Evolutionary conservation across 2,113 vertebrate genomes (phyloP).

Genomic region (Aplodontia rufa): DNA sequence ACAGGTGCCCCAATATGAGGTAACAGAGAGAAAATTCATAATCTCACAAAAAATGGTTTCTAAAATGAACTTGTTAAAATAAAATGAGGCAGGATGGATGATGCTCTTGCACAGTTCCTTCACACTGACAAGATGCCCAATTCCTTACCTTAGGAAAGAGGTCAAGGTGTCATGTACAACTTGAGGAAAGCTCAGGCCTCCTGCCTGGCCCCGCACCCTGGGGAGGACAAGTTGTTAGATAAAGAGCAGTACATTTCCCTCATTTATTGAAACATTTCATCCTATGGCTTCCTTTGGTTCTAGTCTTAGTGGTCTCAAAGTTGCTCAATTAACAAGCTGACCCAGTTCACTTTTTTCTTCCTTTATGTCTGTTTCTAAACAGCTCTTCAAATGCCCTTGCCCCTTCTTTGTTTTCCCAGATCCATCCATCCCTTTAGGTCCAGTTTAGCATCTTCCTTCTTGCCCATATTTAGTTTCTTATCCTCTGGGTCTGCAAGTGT

Average conservation of each 20-base stretch:
- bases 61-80: background rate
- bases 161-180: background rate
- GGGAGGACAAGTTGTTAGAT: background rate
- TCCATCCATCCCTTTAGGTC: background rate
- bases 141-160: background rate
- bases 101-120: background rate
- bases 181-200: too few relatives aligned
- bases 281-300: background rate
- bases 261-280: background rate
- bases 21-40: background rate
- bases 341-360: background rate
- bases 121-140: background rate
- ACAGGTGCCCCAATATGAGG: background rate
- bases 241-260: background rate
- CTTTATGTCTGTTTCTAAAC: background rate
- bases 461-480: background rate
- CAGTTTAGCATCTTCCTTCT: background rate
- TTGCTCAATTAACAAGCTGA: background rate
- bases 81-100: background rate
- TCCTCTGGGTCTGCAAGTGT: background rate
- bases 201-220: rapidly evolving
- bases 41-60: background rate
- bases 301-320: background rate
- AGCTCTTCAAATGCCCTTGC: background rate
- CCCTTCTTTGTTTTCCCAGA: background rate